A percentile compares a stretch with the other conserved stretches of the same genome.
Conservation (phyloP, 2,113 vertebrate genomes). For the Sceloporus tristichus region DNA sequence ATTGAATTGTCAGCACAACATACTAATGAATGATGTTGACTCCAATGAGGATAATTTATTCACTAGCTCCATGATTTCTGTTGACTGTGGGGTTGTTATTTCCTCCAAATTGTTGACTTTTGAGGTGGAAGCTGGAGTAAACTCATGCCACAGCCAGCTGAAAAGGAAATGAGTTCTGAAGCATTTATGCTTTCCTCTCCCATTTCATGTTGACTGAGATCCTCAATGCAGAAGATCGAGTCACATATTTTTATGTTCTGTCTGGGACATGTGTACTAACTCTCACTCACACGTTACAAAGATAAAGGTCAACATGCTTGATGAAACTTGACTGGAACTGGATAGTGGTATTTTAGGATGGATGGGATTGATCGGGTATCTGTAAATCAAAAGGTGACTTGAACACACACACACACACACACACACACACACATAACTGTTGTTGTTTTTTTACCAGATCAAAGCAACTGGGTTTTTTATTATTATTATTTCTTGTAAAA, state of each 20-base stretch:
- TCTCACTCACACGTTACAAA: not conserved
- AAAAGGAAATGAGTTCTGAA: not conserved
- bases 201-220: not conserved
- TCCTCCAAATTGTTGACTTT: not conserved
- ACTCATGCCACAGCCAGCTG: not conserved
- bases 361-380: too few species aligned
- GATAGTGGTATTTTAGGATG: too few species aligned
- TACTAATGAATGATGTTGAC: not conserved
- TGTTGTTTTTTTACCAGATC: too few species aligned
- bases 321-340: too few species aligned
- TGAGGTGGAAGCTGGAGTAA: not conserved
- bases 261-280: too few species aligned
- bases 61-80: not conserved
- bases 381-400: too few species aligned
- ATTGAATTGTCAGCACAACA: not conserved
- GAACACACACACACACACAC: too few species aligned
- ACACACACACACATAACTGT: too few species aligned
- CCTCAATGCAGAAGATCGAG: too few species aligned
- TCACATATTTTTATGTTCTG: not conserved
- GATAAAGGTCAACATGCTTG: not conserved
- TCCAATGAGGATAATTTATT: constrained; percentile 7
- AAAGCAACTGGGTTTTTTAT: too few species aligned
- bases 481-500: too few species aligned
- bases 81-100: constrained; percentile 1
- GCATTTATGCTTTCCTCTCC: not conserved